Conservation (phyloP, 2,797 vertebrate genomes). For the Rhincodon typus region DNA sequence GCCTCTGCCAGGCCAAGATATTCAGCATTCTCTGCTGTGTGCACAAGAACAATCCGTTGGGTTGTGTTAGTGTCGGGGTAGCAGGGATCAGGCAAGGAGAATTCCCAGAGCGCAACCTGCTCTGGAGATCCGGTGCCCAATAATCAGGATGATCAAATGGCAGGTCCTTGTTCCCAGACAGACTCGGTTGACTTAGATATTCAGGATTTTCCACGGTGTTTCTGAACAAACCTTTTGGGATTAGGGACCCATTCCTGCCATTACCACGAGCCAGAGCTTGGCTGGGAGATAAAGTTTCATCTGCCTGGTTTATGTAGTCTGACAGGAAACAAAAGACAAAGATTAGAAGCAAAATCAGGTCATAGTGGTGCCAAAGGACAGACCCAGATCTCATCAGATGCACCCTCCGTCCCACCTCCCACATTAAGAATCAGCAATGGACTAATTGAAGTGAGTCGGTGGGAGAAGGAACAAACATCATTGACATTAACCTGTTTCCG, state of each 20-base stretch:
- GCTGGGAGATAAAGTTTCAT: slow-evolving; percentile 44
- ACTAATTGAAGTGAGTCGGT: no score
- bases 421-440: background rate
- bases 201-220: slow-evolving; percentile 84
- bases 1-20: slow-evolving; percentile 78
- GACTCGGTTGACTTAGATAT: slow-evolving; percentile 64
- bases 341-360: background rate
- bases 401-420: background rate
- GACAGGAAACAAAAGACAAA: slow-evolving; percentile 36
- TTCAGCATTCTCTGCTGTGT: slow-evolving; percentile 87
- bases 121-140: slow-evolving; percentile 72
- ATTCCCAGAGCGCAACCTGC: slow-evolving; percentile 40
- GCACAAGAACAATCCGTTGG: no score
- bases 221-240: slow-evolving; percentile 57
- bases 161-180: slow-evolving; percentile 52
- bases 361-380: background rate
- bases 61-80: slow-evolving; percentile 45
- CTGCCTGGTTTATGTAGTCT: slow-evolving; percentile 89
- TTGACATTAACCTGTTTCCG: slow-evolving; percentile 49
- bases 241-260: background rate
- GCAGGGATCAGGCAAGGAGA: slow-evolving; percentile 41
- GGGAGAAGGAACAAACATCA: background rate
- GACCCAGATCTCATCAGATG: background rate
- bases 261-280: background rate
- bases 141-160: slow-evolving; percentile 93